A percentile compares a stretch with the other conserved stretches of the same genome.
Conservation (phyloP, 2,888 invertebrate species). For the Phalera bucephala region DNA sequence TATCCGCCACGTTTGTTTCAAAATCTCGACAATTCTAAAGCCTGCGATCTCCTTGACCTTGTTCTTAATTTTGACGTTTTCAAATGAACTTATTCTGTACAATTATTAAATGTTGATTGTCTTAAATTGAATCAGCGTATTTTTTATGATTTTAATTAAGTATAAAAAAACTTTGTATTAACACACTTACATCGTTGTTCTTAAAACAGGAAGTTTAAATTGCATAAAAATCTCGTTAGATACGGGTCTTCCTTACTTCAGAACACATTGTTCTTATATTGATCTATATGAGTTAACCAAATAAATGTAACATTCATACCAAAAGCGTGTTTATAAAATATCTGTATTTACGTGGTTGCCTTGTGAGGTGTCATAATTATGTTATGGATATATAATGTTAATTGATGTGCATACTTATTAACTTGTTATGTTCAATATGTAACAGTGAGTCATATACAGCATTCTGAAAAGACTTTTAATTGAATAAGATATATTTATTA, state of each 20-base stretch:
- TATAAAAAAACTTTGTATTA: conserved; percentile 17
- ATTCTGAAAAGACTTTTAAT: conserved; percentile 25
- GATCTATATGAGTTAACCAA: conserved; percentile 6
- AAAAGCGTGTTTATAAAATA: neutral
- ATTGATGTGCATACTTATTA: conserved; percentile 16
- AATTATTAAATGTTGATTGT: too few relatives aligned
- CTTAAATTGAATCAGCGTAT: too few relatives aligned
- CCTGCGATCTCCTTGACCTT: too few relatives aligned
- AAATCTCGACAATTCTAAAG: too few relatives aligned
- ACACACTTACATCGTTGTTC: conserved; percentile 26
- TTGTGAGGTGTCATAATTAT: conserved; percentile 8
- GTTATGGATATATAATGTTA: conserved; percentile 7
- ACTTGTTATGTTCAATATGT: conserved; percentile 25
- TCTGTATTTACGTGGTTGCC: conserved; percentile 1
- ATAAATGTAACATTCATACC: neutral
- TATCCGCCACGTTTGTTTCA: too few relatives aligned
- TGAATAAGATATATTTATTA: too few relatives aligned
- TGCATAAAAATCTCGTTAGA: conserved; percentile 40
- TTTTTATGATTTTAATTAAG: conserved; percentile 11
- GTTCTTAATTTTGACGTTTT: too few relatives aligned
- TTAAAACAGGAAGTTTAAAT: conserved; percentile 41
- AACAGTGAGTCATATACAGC: conserved; percentile 21
- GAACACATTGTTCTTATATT: conserved; percentile 28
- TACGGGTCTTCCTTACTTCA: conserved; percentile 37
- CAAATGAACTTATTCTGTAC: too few relatives aligned